These are phyloP conservation scores for Sebastes matsubarae DNA, from an alignment of 2,797 vertebrate species.

Conservation along the genomic window DNA sequence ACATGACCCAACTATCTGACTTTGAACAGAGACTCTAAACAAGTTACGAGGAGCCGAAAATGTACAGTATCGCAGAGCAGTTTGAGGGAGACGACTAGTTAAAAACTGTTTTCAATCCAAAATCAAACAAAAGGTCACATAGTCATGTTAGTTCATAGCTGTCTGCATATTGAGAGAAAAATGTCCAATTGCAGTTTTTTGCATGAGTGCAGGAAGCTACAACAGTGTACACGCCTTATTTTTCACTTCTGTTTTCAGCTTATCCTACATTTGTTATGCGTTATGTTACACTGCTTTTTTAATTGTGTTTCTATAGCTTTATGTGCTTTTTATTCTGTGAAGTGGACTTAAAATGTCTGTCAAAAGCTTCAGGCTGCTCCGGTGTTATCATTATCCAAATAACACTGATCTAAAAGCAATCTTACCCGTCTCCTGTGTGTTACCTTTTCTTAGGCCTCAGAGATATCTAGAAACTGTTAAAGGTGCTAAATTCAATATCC, in stretches of 20 bases:
- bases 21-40: conserved; percentile 20
- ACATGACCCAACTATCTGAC: background rate
- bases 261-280: background rate
- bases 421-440: background rate
- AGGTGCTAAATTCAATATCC: no score
- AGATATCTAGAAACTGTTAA: background rate
- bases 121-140: background rate
- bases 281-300: conserved; percentile 18
- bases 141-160: background rate
- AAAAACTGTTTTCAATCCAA: background rate
- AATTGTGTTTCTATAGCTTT: conserved; percentile 19
- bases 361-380: conserved; percentile 42
- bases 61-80: background rate
- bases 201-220: conserved; percentile 19
- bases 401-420: background rate
- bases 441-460: background rate
- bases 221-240: background rate
- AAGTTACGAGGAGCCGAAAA: background rate
- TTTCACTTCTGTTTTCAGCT: conserved; percentile 25
- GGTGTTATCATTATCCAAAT: conserved; percentile 30
- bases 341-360: conserved; percentile 16
- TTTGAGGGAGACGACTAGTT: background rate
- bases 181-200: conserved; percentile 34
- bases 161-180: conserved; percentile 38
- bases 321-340: conserved; percentile 48